Base-by-base conservation (phyloP, 2,888 invertebrate species). In the Agriopis aurantiaria region DNA sequence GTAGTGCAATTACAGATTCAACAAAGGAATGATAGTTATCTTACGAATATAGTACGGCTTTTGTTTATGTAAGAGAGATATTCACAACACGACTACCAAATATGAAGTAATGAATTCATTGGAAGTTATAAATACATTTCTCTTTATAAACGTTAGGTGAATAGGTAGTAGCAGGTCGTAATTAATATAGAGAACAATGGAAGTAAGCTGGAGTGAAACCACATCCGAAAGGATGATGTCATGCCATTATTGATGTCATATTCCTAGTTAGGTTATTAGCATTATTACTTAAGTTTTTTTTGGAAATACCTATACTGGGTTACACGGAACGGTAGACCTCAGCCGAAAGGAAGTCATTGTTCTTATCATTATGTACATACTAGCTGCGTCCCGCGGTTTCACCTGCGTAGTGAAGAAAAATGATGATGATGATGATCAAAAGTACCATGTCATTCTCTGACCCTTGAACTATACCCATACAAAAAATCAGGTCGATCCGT, bases 221-320 rank as follows among this genome's bases (percentile, higher is more conserved):
- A 66, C 75, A 72, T 33, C 72, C 75, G 69, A 70, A 65, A 69
- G 53, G 60, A 63, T 82, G 80, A 82, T 75, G 81, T 80, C 80
- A 66, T 67, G 12, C 8, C 4, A 33, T 5, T 33, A 33, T 33
- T 33, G 33, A 33, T 33, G 33, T 33, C 33, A 33, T 33, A 33
- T 33, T 33, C 33, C 33, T 33, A 33, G 33, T 33, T 33, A 5
- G 33, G 1, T 33, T 33, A 33, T 3, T 33, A 33, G 33, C 33
- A 33, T 33, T 33, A 5, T 33, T 33, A 33, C 33, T 33, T 33
- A 33, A 33, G 3, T 0, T 33, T n/a, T 33, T 33, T 33, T 33
- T 33, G 33, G 33, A 33, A 33, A 33, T 33, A 33, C 33, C 33
- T 33, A 33, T 33, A 33, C 33, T 5, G 33, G 33, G 33, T 33